phyloP scores from a whole-genome alignment of 1,140 invertebrate species.

The Popillia japonica region DNA sequence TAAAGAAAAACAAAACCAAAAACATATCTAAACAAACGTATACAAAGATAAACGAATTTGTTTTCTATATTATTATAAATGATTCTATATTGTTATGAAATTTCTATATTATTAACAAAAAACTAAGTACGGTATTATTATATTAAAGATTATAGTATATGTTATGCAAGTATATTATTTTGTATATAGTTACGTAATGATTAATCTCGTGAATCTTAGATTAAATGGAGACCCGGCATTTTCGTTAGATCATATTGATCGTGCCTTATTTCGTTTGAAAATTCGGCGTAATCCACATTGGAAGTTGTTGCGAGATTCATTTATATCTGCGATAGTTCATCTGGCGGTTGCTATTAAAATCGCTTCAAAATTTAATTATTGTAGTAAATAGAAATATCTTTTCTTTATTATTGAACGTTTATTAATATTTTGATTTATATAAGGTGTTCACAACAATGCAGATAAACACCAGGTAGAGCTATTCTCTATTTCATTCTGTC shows the following conservation, averaged over 20 bases:
- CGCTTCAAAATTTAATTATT: background rate
- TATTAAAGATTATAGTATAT: background rate
- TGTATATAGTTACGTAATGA: background rate
- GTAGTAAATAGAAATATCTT: too few species aligned
- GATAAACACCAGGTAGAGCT: too few species aligned
- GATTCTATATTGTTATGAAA: background rate
- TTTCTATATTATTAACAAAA: too few species aligned
- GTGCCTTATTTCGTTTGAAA: constrained; percentile 56
- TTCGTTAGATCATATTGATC: constrained; percentile 58
- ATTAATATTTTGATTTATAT: too few species aligned
- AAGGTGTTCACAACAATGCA: too few species aligned
- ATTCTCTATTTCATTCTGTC: too few species aligned
- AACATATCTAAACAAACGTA: background rate
- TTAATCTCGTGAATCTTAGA: background rate
- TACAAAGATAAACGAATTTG: background rate
- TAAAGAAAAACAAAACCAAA: background rate
- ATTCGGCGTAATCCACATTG: constrained; percentile 54
- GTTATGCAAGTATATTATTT: too few species aligned
- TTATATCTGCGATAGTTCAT: constrained; percentile 35
- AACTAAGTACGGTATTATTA: background rate
- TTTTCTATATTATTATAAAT: background rate
- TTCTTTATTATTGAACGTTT: too few species aligned
- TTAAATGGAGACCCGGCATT: constrained; percentile 47
- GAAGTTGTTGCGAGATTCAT: constrained; percentile 46
- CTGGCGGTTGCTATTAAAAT: background rate